Conservation (phyloP, 2,113 vertebrate genomes). For the Zosterops hypoxanthus region DNA sequence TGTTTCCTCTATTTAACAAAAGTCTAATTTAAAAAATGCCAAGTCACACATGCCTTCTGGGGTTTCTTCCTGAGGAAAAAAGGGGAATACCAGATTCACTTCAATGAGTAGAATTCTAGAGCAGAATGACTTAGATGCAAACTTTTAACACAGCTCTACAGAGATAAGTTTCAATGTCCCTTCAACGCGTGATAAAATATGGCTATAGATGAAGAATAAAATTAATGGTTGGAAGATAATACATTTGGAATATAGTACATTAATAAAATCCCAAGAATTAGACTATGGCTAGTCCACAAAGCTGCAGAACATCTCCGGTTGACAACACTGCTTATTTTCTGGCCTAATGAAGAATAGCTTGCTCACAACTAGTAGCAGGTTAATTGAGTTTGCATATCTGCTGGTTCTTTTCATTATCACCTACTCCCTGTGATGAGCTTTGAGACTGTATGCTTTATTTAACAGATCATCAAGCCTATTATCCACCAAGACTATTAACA, state of each 20-base stretch:
- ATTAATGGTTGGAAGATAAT: neutral
- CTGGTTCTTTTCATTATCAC: neutral
- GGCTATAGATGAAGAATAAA: neutral
- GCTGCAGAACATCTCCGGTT: neutral
- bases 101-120: neutral
- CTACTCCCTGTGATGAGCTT: neutral
- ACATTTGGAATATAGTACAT: neutral
- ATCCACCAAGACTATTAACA: conserved; percentile 32
- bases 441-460: conserved; percentile 10
- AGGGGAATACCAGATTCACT: neutral
- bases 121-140: neutral
- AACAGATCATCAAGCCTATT: conserved; percentile 34
- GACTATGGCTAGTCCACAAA: neutral
- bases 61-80: neutral
- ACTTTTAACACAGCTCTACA: neutral
- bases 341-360: neutral
- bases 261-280: neutral
- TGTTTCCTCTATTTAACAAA: neutral
- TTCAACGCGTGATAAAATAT: neutral
- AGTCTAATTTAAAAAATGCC: neutral
- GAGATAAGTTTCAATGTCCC: neutral
- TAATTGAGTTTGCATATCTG: neutral
- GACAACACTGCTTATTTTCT: neutral
- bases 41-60: neutral
- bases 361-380: neutral